phyloP scores from a whole-genome alignment of 2,113 vertebrate genomes.

The Potamarius usumacintae region DNA sequence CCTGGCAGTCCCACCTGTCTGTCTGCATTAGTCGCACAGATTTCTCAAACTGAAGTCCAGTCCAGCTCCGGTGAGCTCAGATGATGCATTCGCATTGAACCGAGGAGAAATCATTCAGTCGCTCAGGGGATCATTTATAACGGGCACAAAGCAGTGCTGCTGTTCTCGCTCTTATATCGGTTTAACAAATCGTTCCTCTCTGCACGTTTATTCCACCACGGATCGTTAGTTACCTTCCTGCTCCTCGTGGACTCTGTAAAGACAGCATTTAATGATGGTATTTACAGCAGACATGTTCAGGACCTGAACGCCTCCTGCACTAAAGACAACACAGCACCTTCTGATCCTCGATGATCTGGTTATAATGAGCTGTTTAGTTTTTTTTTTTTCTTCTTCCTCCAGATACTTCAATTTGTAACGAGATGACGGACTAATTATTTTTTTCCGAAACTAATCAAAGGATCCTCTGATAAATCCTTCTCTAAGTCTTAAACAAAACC shows the following conservation, averaged over 20 bases:
- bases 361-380: background rate
- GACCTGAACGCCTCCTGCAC: background rate
- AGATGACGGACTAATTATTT: background rate
- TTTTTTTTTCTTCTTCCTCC: background rate
- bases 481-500: background rate
- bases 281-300: background rate
- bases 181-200: background rate
- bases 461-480: background rate
- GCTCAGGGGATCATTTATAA: slow-evolving; percentile 3
- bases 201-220: background rate
- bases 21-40: slow-evolving; percentile 51
- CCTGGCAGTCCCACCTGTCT: slow-evolving; percentile 53
- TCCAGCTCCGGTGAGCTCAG: slow-evolving; percentile 18
- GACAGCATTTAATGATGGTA: background rate
- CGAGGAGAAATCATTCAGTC: background rate
- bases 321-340: background rate
- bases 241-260: background rate
- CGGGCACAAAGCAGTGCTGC: background rate
- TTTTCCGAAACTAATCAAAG: background rate
- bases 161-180: background rate
- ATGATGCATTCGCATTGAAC: slow-evolving; percentile 30
- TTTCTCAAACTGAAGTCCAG: slow-evolving; percentile 35
- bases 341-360: background rate
- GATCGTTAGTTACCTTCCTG: background rate
- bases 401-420: background rate